Conservation (phyloP, 2,888 invertebrate species). For the Drosophila nr. medialis region DNA sequence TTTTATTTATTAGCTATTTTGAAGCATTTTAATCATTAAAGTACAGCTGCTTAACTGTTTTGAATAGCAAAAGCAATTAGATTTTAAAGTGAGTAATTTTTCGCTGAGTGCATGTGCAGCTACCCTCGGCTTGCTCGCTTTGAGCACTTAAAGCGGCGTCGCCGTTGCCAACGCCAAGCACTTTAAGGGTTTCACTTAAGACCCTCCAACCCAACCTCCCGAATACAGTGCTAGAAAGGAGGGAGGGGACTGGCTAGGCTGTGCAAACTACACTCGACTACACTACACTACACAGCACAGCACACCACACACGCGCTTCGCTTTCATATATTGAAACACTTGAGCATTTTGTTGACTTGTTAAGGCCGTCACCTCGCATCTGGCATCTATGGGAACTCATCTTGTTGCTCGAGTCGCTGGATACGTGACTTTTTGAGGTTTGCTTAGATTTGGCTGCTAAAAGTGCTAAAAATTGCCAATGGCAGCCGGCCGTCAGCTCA, state of each 20-base stretch:
- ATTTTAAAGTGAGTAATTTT: not conserved
- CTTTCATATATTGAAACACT: slow-evolving; percentile 54
- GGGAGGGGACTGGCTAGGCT: slow-evolving; percentile 4
- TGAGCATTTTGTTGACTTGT: slow-evolving; percentile 73
- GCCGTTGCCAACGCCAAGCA: slow-evolving; percentile 54
- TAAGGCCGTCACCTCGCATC: slow-evolving; percentile 39
- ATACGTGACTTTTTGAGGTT: slow-evolving; percentile 83
- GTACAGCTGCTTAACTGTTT: not conserved
- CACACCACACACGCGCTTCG: slow-evolving; percentile 9
- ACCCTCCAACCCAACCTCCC: slow-evolving; percentile 24
- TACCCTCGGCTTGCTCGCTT: slow-evolving; percentile 36
- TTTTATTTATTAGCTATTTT: not conserved
- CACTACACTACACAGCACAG: slow-evolving; percentile 15
- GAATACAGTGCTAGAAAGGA: not conserved
- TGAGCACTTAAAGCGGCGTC: slow-evolving; percentile 70
- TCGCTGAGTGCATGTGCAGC: slow-evolving; percentile 29
- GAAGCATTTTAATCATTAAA: not conserved
- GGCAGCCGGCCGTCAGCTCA: slow-evolving; percentile 10
- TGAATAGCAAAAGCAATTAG: not conserved
- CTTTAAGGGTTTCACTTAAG: slow-evolving; percentile 79
- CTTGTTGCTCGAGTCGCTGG: slow-evolving; percentile 41
- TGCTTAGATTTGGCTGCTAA: slow-evolving; percentile 77
- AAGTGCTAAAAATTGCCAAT: slow-evolving; percentile 71
- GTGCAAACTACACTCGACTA: slow-evolving; percentile 12
- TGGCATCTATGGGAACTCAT: slow-evolving; percentile 30